Evolutionary conservation across 2,797 vertebrate genomes (phyloP).

Genomic region (Tadarida brasiliensis): DNA sequence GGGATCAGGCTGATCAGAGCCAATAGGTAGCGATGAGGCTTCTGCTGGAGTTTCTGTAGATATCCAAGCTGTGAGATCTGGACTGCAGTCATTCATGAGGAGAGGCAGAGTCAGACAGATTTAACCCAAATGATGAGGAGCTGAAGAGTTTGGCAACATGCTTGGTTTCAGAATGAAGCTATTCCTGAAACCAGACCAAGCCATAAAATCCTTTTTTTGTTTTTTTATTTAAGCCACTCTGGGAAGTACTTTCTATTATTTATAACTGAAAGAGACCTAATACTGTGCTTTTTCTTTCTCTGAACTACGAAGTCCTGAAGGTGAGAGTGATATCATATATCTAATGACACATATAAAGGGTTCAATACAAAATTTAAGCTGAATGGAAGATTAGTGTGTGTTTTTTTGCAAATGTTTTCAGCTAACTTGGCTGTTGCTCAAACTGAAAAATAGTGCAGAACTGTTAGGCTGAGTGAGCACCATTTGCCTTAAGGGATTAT

Average conservation of each 20-base stretch:
- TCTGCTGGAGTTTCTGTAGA: background rate
- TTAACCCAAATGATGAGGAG: constrained; percentile 19
- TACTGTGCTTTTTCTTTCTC: background rate
- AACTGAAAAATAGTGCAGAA: constrained; percentile 41
- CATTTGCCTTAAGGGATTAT: constrained; percentile 14
- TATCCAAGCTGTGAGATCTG: background rate
- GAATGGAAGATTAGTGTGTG: background rate
- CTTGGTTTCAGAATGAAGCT: constrained; percentile 9
- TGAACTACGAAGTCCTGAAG: constrained; percentile 5
- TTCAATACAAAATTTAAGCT: constrained; percentile 2
- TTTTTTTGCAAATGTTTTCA: constrained; percentile 6
- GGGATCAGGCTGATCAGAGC: background rate
- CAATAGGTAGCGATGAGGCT: background rate
- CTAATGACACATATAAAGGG: constrained; percentile 21
- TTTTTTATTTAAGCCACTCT: constrained; percentile 32
- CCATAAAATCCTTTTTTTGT: background rate
- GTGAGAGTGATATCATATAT: background rate
- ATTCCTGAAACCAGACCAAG: constrained; percentile 28
- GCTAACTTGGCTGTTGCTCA: constrained; percentile 36
- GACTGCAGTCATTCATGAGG: background rate
- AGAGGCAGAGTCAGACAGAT: background rate
- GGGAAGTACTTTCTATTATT: constrained; percentile 38
- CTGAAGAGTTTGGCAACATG: background rate
- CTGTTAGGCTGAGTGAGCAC: background rate
- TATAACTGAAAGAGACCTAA: background rate